Evolutionary conservation across 2,888 invertebrate genomes (phyloP).

Genomic region (Zaprionus obscuricornis): DNA sequence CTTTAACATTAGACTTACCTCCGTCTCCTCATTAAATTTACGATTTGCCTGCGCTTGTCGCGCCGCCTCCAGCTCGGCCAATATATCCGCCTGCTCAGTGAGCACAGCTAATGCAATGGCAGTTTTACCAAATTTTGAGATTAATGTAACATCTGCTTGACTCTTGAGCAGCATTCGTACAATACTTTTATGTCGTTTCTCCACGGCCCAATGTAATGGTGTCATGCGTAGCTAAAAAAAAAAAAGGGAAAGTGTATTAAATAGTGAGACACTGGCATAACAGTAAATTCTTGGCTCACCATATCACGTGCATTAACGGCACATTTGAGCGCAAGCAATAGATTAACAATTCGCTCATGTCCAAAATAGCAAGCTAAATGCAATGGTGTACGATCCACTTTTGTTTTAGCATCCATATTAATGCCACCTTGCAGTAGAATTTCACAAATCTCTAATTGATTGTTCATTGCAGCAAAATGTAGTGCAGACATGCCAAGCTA

Average conservation of each 20-base stretch:
- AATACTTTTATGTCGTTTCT: conserved; percentile 89
- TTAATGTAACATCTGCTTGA: conserved; percentile 88
- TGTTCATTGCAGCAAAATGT: conserved; percentile 93
- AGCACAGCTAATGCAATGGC: conserved; percentile 88
- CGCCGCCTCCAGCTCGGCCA: conserved; percentile 85
- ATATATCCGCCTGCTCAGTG: conserved; percentile 86
- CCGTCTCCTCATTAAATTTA: conserved; percentile 79
- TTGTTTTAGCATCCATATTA: conserved; percentile 94
- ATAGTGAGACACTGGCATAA: too few species aligned
- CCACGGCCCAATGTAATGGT: conserved; percentile 97
- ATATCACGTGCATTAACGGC: conserved; percentile 91
- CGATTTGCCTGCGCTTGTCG: conserved; percentile 77
- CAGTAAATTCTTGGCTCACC: too few species aligned
- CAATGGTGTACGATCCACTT: conserved; percentile 95
- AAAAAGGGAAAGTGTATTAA: too few species aligned
- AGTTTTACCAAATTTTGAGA: conserved; percentile 90
- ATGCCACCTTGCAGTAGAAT: conserved; percentile 93
- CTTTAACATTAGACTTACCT: too few species aligned
- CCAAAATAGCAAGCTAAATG: conserved; percentile 95
- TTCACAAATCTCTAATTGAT: conserved; percentile 91
- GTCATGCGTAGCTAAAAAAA: conserved; percentile 90
- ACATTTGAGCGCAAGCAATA: conserved; percentile 88
- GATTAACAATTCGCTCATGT: conserved; percentile 88
- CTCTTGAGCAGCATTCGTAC: conserved; percentile 88
- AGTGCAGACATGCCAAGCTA: conserved; percentile 95